A percentile compares a stretch with the other conserved stretches of the same genome.
Conservation (phyloP, 2,888 invertebrate species). For the Hydriomena furcata region DNA sequence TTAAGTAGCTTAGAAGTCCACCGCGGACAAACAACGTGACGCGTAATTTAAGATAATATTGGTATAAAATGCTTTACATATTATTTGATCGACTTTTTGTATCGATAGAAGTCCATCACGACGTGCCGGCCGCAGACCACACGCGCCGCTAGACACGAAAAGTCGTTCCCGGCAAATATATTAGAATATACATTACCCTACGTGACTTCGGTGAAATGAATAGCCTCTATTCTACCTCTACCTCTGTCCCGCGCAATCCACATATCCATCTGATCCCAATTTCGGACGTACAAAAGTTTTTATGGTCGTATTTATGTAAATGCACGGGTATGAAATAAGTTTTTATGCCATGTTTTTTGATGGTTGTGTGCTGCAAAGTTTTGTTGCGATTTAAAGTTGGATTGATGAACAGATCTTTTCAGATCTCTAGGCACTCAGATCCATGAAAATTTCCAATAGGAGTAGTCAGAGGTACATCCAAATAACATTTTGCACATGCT, state of each 20-base stretch:
- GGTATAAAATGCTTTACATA: too few species aligned
- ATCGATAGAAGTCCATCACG: constrained; percentile 46
- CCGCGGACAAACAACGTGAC: too few species aligned
- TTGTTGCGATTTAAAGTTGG: constrained; percentile 1
- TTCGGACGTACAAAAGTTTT: constrained; percentile 27
- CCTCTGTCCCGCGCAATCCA: constrained; percentile 46
- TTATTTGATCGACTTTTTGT: constrained; percentile 3
- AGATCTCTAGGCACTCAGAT: too few species aligned
- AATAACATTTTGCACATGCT: too few species aligned
- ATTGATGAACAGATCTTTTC: neutral
- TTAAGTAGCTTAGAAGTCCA: too few species aligned
- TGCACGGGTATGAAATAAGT: constrained; percentile 16
- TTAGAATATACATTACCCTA: constrained; percentile 83
- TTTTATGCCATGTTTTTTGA: constrained; percentile 13
- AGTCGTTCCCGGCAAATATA: constrained; percentile 82
- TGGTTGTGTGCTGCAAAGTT: neutral
- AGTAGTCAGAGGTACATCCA: too few species aligned
- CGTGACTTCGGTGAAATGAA: constrained; percentile 77
- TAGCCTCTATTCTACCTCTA: constrained; percentile 50
- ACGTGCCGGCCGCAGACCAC: constrained; percentile 70
- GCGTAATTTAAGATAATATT: too few species aligned
- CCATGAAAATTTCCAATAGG: too few species aligned
- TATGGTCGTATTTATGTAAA: constrained; percentile 32
- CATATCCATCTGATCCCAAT: constrained; percentile 38
- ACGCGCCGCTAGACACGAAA: constrained; percentile 81